phyloP scores from a whole-genome alignment of 2,113 vertebrate genomes.

The Sialia sialis region DNA sequence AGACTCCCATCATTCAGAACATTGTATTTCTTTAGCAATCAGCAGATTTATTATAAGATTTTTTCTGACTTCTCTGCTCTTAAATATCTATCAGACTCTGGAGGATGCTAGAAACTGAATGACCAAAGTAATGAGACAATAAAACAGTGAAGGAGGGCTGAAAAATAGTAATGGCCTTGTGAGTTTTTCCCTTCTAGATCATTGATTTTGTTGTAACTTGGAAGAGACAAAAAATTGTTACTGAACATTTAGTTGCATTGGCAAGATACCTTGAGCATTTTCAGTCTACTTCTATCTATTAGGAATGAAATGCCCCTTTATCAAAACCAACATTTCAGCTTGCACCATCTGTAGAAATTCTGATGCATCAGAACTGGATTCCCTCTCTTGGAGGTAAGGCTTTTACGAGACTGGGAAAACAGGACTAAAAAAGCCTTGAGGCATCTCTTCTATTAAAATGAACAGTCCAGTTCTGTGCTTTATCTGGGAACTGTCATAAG shows the following conservation, averaged over 20 bases:
- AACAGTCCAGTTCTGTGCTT: not conserved
- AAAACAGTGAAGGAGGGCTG: not conserved
- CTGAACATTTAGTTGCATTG: not conserved
- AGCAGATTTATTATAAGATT: not conserved
- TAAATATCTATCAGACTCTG: not conserved
- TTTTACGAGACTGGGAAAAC: not conserved
- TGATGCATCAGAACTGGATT: not conserved
- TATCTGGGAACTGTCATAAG: not conserved
- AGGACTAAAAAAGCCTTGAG: not conserved
- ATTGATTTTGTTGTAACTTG: not conserved
- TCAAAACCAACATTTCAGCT: not conserved
- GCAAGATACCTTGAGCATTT: not conserved
- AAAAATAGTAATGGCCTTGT: not conserved
- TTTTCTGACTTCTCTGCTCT: not conserved
- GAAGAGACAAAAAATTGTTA: not conserved
- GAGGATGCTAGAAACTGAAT: not conserved
- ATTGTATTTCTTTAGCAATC: not conserved
- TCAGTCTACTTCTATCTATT: not conserved
- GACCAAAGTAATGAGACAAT: not conserved
- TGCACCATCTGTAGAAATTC: not conserved
- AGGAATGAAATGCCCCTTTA: not conserved
- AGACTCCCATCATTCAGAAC: not conserved
- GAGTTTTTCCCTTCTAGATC: not conserved
- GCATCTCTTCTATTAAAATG: not conserved
- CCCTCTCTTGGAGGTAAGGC: not conserved